phyloP scores from a whole-genome alignment of 2,888 invertebrate species.

The Arge pagana region DNA sequence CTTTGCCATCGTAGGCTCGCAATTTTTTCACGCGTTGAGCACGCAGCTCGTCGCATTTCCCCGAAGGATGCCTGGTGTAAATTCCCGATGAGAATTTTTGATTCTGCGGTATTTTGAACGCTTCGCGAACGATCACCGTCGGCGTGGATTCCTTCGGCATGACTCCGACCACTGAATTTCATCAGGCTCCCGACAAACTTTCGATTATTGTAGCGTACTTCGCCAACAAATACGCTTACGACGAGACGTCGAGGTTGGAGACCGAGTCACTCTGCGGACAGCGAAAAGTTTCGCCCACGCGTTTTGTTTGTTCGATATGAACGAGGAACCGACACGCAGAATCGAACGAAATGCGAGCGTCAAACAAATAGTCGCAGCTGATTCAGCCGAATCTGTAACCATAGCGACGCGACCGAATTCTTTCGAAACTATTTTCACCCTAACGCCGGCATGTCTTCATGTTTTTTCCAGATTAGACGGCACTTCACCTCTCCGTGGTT shows the following conservation, averaged over 20 bases:
- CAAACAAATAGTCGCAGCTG: not conserved
- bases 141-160: conserved; percentile 18
- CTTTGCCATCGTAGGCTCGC: conserved; percentile 34
- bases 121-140: conserved; percentile 12
- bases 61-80: conserved; percentile 33
- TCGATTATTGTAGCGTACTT: too few relatives aligned
- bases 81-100: conserved; percentile 32
- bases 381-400: too few relatives aligned
- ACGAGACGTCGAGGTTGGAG: too few relatives aligned
- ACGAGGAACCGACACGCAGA: conserved; percentile 33
- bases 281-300: conserved; percentile 26
- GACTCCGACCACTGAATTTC: too few relatives aligned
- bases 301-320: conserved; percentile 50
- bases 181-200: not conserved
- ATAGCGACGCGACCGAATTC: too few relatives aligned
- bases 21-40: conserved; percentile 35
- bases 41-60: conserved; percentile 29
- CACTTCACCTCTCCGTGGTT: too few relatives aligned
- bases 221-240: too few relatives aligned
- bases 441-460: too few relatives aligned
- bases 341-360: conserved; percentile 1
- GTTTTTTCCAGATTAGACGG: too few relatives aligned
- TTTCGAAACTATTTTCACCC: too few relatives aligned
- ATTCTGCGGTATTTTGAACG: conserved; percentile 9
- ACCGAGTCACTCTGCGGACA: not conserved